phyloP scores from a whole-genome alignment of 23 tunicate genomes.

The Styela clava region DNA sequence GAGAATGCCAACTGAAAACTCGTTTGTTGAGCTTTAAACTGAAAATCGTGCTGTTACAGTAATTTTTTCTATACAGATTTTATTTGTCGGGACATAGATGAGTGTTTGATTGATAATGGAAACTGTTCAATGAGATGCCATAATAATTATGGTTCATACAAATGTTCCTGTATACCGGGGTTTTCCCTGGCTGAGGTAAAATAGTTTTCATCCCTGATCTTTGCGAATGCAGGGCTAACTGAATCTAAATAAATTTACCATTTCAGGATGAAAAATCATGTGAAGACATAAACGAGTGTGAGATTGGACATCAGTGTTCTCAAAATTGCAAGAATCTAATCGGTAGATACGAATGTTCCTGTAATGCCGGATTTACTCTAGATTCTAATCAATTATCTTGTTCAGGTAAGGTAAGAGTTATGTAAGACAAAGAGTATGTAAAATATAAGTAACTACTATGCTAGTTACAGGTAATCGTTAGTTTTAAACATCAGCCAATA shows the following conservation, averaged over 20 bases:
- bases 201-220: too few relatives aligned
- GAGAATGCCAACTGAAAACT: too few relatives aligned
- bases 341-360: slow-evolving; percentile 63
- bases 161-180: slow-evolving; percentile 54
- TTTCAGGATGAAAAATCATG: slow-evolving; percentile 44
- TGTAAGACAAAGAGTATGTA: too few relatives aligned
- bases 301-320: slow-evolving; percentile 43
- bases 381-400: slow-evolving; percentile 49
- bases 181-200: slow-evolving; percentile 25
- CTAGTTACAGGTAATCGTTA: too few relatives aligned
- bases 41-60: too few relatives aligned
- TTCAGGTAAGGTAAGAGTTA: slow-evolving; percentile 41
- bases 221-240: too few relatives aligned
- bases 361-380: slow-evolving; percentile 48
- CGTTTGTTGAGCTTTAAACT: too few relatives aligned
- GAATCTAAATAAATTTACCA: too few relatives aligned
- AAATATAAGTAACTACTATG: too few relatives aligned
- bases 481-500: too few relatives aligned
- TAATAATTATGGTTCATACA: slow-evolving; percentile 48
- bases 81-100: slow-evolving; percentile 54
- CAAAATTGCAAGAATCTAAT: slow-evolving; percentile 47
- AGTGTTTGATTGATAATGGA: slow-evolving; percentile 49
- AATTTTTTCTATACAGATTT: slow-evolving; percentile 31
- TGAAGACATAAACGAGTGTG: slow-evolving; percentile 70
- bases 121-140: slow-evolving; percentile 66